phyloP scores from a whole-genome alignment of 1,140 invertebrate species.

The Oscheius sp. region DNA sequence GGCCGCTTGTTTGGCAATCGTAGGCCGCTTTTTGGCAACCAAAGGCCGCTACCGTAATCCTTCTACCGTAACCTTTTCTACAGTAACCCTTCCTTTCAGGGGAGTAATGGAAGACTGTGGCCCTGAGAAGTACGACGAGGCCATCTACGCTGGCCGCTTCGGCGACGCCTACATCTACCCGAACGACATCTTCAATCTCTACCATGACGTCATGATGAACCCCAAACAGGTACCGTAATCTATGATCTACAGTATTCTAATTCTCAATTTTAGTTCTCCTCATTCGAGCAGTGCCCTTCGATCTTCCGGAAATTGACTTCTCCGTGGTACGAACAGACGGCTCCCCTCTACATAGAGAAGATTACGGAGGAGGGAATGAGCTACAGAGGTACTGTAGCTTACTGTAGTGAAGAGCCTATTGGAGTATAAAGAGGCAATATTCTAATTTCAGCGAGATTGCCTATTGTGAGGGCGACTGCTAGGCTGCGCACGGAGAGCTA shows the following conservation, averaged over 20 bases:
- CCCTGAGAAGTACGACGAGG: conserved; percentile 46
- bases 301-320: conserved; percentile 13
- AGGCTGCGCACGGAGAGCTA: conserved; percentile 24
- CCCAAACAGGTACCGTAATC: not conserved
- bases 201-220: conserved; percentile 20
- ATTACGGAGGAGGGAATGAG: conserved; percentile 18
- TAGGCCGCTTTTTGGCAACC: too few relatives aligned
- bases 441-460: conserved; percentile 10
- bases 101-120: conserved; percentile 47
- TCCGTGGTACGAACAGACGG: conserved; percentile 19
- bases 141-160: conserved; percentile 23
- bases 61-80: not conserved
- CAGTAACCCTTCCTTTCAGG: conserved; percentile 25
- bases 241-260: not conserved
- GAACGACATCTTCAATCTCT: not conserved
- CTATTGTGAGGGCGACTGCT: conserved; percentile 11
- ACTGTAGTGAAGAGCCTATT: not conserved
- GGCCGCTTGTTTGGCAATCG: too few relatives aligned
- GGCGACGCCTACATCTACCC: not conserved
- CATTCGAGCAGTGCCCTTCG: conserved; percentile 7
- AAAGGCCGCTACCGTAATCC: too few relatives aligned
- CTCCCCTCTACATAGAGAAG: conserved; percentile 2
- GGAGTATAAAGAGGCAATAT: not conserved
- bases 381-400: not conserved
- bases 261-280: not conserved